Conservation (phyloP, 2,888 invertebrate species). For the Celastrina argiolus region DNA sequence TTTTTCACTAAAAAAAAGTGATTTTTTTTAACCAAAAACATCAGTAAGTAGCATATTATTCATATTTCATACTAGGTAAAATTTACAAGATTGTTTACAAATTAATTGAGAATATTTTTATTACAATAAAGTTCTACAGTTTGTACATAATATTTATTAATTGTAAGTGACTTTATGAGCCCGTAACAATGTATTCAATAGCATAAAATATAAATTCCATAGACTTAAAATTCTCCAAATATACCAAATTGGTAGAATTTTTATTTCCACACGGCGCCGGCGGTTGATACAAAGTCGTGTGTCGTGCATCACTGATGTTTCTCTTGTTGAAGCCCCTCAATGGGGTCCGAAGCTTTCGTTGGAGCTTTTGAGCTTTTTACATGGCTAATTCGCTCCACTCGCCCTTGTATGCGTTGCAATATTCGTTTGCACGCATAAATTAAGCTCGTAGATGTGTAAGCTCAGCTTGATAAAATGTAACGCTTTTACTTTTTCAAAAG, state of each 20-base stretch:
- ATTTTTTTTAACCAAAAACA: no score
- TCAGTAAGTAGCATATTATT: no score
- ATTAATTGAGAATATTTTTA: no score
- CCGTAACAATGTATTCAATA: no score
- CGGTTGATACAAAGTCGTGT: background rate
- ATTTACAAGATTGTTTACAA: no score
- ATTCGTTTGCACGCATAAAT: constrained; percentile 20
- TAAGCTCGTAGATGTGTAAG: background rate
- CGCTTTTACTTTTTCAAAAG: background rate
- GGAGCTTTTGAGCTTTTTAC: constrained; percentile 21
- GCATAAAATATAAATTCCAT: no score
- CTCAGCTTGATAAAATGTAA: background rate
- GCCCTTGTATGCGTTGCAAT: background rate
- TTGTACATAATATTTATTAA: no score
- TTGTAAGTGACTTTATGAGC: no score
- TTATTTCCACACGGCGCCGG: background rate
- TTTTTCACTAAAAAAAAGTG: no score
- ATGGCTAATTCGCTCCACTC: constrained; percentile 17
- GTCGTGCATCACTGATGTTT: constrained; percentile 11
- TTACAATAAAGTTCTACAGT: no score
- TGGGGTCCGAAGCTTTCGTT: constrained; percentile 18
- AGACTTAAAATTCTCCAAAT: background rate
- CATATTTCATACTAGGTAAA: no score
- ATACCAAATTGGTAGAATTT: constrained; percentile 10
- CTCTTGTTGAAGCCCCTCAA: constrained; percentile 18